Evolutionary conservation across 2,888 invertebrate genomes (phyloP), one percentile per base, ranked within the genome.

Genomic region (Lasioglossum pauxillum): DNA sequence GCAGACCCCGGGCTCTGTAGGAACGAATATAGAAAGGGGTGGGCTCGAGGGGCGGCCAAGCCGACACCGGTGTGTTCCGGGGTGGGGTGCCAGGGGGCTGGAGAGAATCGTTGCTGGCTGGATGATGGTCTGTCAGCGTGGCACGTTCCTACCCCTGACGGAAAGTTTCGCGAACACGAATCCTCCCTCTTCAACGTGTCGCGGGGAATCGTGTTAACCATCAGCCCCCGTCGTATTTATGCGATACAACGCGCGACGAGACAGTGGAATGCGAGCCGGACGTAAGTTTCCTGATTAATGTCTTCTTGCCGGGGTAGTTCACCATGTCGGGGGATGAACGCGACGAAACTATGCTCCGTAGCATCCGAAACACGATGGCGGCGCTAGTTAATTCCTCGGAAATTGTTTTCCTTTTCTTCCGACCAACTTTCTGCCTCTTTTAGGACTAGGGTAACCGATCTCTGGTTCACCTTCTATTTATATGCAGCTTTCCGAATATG

Each of bases 41-140:
- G 27, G 31, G 23, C 14, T 35, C 38, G 46, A 44, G 71, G 72
- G 83, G 38, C 35, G 83, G 35, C 49, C 64, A 19, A 64, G 64
- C 64, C 64, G 64, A 31, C 64, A 64, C 31, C 31, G 31, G 64
- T n/a, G 57, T 57, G 64, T 64, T 31, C 64, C 23, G 75, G 44
- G 53, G 44, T 35, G 23, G 46, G 35, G 64, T 16, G 16, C 12
- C 72, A 27, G 41, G 74, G 46, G 57, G 71, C 8, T 60, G 75
- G 69, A 2, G 67, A 5, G 76, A 23, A 44, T 76, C 69, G 86
- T 73, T 78, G 72, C 60, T 23, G 53, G 72, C 27, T 64, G 79
- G 79, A 88, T 88, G 88, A 88, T 74, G 80, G 83, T 87, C 83
- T 87, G 87, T 85, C 88, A 87, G 83, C 79, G 79, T 44, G 79